phyloP scores from a whole-genome alignment of 2,113 vertebrate species.

The Phainopepla nitens region DNA sequence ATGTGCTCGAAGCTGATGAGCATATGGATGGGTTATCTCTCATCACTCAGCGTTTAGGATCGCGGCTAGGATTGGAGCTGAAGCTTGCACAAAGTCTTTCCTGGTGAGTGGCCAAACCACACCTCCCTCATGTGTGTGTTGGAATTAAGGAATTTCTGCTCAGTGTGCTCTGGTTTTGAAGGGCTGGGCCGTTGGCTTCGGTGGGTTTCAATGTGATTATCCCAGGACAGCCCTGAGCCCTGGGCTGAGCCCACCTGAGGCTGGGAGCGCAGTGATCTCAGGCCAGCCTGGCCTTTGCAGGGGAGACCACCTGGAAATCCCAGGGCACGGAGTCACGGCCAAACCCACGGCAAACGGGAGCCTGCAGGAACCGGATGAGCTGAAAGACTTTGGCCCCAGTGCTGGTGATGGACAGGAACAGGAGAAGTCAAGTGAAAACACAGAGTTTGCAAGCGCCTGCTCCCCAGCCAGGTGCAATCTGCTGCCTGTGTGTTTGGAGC shows the following conservation, averaged over 20 bases:
- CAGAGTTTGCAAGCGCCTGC: neutral
- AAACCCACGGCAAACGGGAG: neutral
- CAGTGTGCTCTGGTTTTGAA: neutral
- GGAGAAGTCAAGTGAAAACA: slow-evolving; percentile 13
- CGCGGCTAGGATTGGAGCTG: slow-evolving; percentile 21
- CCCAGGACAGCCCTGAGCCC: neutral
- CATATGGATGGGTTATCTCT: slow-evolving; percentile 52
- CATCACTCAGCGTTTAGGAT: slow-evolving; percentile 32
- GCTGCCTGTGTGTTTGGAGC: neutral
- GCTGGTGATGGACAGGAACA: slow-evolving; percentile 3
- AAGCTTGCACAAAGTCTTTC: slow-evolving; percentile 26
- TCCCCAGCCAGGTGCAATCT: no score
- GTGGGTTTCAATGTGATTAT: neutral
- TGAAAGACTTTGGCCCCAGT: slow-evolving; percentile 8
- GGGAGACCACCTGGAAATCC: neutral
- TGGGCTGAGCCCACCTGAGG: neutral
- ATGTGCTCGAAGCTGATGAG: slow-evolving; percentile 30
- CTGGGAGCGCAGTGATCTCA: neutral
- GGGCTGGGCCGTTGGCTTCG: neutral
- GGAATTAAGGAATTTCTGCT: slow-evolving; percentile 33
- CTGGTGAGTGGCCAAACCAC: slow-evolving; percentile 59
- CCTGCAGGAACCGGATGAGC: accelerated
- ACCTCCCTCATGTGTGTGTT: slow-evolving; percentile 29
- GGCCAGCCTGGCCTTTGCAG: neutral
- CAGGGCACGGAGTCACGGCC: neutral